A percentile compares a stretch with the other conserved stretches of the same genome.
phyloP scores from a whole-genome alignment of 2,797 vertebrate genomes.

The Alectoris magna region DNA sequence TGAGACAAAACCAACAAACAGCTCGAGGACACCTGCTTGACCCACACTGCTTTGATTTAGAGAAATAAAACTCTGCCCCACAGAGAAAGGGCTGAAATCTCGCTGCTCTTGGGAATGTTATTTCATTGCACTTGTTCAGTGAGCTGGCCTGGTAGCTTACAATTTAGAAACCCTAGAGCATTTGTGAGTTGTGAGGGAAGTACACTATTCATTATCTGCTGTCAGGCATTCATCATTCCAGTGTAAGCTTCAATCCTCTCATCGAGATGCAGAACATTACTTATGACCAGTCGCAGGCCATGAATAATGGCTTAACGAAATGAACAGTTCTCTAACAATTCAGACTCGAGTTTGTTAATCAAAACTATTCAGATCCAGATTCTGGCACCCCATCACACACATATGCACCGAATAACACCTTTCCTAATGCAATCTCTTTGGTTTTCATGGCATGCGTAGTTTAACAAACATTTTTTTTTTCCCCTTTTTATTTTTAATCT shows the following conservation, averaged over 20 bases:
- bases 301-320: slow-evolving; percentile 71
- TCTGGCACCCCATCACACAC: slow-evolving; percentile 17
- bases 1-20: slow-evolving; percentile 10
- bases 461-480: background rate
- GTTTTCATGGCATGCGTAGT: slow-evolving; percentile 23
- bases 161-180: slow-evolving; percentile 56
- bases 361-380: slow-evolving; percentile 57
- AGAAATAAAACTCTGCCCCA: slow-evolving; percentile 33
- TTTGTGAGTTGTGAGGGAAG: slow-evolving; percentile 64
- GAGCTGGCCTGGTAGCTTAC: slow-evolving; percentile 60
- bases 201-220: slow-evolving; percentile 70
- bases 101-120: slow-evolving; percentile 58
- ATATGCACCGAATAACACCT: background rate
- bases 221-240: slow-evolving; percentile 70
- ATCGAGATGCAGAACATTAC: slow-evolving; percentile 71
- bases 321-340: slow-evolving; percentile 66
- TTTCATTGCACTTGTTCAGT: slow-evolving; percentile 42
- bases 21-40: slow-evolving; percentile 55
- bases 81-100: slow-evolving; percentile 55
- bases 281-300: slow-evolving; percentile 64
- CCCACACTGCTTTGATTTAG: slow-evolving; percentile 44
- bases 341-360: slow-evolving; percentile 58
- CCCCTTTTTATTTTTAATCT: background rate
- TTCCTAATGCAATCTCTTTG: background rate
- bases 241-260: slow-evolving; percentile 61